Evolutionary conservation across 2,888 invertebrate genomes (phyloP).

Genomic region (Antheraea yamamai): DNA sequence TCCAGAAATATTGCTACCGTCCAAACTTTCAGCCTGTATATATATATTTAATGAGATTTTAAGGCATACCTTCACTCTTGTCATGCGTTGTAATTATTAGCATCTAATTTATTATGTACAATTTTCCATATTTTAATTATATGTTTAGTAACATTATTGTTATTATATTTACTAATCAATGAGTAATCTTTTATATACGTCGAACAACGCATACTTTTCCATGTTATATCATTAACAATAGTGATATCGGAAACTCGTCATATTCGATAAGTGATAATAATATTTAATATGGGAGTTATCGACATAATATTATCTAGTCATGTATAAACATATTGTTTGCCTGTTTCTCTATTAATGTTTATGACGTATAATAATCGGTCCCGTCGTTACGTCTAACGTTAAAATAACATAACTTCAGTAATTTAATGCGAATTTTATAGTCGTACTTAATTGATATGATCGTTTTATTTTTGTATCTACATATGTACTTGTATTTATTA

Average conservation of each 20-base stretch:
- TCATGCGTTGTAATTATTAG: too few relatives aligned
- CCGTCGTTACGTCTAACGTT: slow-evolving; percentile 47
- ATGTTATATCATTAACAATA: not conserved
- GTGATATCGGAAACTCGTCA: not conserved
- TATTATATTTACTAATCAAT: not conserved
- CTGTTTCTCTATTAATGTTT: slow-evolving; percentile 22
- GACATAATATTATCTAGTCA: not conserved
- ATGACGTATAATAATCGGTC: slow-evolving; percentile 43
- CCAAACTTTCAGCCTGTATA: too few relatives aligned
- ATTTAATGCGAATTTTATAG: slow-evolving; percentile 44
- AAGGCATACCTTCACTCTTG: too few relatives aligned
- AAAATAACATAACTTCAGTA: slow-evolving; percentile 39
- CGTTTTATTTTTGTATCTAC: slow-evolving; percentile 21
- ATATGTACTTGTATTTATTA: not conserved
- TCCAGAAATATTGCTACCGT: too few relatives aligned
- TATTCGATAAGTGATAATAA: not conserved
- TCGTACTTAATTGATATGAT: slow-evolving; percentile 42
- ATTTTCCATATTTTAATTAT: too few relatives aligned
- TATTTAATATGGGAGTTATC: not conserved
- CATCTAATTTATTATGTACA: too few relatives aligned
- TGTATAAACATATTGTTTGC: slow-evolving; percentile 3
- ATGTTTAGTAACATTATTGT: not conserved
- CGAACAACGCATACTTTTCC: not conserved
- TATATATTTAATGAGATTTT: too few relatives aligned
- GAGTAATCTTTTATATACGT: not conserved